Evolutionary conservation across 1,140 invertebrate genomes (phyloP).

Genomic region (Musca domestica): DNA sequence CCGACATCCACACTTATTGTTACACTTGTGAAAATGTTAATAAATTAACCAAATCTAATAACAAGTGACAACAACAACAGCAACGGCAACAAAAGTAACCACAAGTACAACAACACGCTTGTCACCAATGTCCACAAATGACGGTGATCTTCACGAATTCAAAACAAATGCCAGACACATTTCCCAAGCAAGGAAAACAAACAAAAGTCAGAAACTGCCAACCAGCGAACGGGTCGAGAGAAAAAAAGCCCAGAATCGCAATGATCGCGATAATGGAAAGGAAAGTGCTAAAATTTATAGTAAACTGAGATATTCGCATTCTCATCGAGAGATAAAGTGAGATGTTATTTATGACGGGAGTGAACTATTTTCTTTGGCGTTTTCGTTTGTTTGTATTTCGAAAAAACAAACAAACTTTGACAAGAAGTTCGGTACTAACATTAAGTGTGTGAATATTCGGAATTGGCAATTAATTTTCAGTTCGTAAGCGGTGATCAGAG

Average conservation of each 20-base stretch:
- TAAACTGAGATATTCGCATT: not conserved
- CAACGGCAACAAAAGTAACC: too few species aligned
- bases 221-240: too few species aligned
- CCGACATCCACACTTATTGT: too few species aligned
- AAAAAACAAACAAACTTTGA: not conserved
- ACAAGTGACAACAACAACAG: constrained; percentile 7
- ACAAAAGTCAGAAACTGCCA: too few species aligned
- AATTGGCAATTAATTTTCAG: not conserved
- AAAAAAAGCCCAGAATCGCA: not conserved
- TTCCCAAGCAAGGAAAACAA: too few species aligned
- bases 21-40: too few species aligned
- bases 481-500: not conserved
- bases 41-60: too few species aligned
- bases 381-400: not conserved
- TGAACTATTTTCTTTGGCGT: not conserved
- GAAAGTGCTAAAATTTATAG: constrained; percentile 12
- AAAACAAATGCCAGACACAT: too few species aligned
- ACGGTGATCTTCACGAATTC: too few species aligned
- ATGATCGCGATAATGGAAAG: not conserved
- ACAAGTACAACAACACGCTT: not conserved
- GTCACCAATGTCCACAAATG: too few species aligned
- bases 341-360: not conserved
- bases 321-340: not conserved
- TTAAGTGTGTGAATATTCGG: not conserved
- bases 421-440: not conserved